A percentile compares a stretch with the other conserved stretches of the same genome.
These are phyloP conservation scores for Carapus acus DNA, from an alignment of 2,797 vertebrate genomes.

Conservation along the genomic window DNA sequence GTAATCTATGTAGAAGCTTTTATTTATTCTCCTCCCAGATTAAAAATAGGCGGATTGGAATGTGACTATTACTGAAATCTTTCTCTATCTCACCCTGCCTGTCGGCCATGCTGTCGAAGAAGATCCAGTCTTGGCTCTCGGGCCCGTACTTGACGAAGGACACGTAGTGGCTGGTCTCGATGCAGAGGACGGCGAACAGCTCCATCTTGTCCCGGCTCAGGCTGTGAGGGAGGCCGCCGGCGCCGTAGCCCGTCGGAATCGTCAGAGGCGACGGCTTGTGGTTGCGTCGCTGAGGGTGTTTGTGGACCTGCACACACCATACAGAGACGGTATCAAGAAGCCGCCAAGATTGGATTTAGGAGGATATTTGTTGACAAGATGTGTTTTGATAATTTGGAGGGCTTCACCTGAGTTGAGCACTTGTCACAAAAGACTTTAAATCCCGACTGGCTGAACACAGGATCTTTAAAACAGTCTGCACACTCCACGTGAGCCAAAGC, in stretches of 20 bases:
- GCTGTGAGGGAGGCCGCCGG: not conserved
- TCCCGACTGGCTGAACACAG: constrained; percentile 70
- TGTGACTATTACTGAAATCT: too few species aligned
- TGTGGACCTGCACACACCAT: constrained; percentile 73
- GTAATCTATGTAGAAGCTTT: too few species aligned
- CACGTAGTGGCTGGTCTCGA: constrained; percentile 91
- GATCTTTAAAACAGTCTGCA: constrained; percentile 76
- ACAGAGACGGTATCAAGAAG: too few species aligned
- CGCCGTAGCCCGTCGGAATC: constrained; percentile 62
- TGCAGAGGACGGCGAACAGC: constrained; percentile 87
- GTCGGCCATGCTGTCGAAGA: constrained; percentile 93
- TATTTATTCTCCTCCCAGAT: too few species aligned
- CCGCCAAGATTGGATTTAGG: too few species aligned
- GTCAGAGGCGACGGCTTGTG: constrained; percentile 59
- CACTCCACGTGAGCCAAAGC: constrained; percentile 74
- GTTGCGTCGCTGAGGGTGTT: constrained; percentile 61
- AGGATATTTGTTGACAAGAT: too few species aligned
- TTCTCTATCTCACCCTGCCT: constrained; percentile 72
- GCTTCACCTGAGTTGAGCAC: constrained; percentile 79
- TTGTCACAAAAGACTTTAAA: constrained; percentile 80
- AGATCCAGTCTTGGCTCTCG: constrained; percentile 78
- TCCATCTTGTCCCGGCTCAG: constrained; percentile 78
- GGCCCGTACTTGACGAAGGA: constrained; percentile 86
- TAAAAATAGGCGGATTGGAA: too few species aligned
- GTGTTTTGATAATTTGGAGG: too few species aligned